Base-by-base conservation (phyloP, 2,113 vertebrate genomes). In the Hemichromis elongatus region DNA sequence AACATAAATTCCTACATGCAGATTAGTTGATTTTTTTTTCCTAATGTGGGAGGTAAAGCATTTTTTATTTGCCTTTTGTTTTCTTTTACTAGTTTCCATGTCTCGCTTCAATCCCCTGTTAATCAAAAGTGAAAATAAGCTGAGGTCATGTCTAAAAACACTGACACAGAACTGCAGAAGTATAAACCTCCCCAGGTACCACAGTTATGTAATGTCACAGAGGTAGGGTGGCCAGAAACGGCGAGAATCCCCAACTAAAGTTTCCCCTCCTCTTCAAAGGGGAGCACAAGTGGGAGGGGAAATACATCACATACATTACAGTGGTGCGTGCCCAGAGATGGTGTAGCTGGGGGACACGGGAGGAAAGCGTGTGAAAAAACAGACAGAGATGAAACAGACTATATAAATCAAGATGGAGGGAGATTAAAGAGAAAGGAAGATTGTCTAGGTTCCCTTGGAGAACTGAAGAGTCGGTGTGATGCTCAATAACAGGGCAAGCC, bases 381-480 rank as follows among this genome's bases (percentile, higher is more conserved):
- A 37, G 80, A 88, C 77, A 75, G 81, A 92, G 92, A 95, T 92
- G 92, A 92, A 92, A 88, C 82, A 50, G 88, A 92, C 91, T 94
- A 16, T 75, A 90, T 92, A 89, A 94, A 89, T 90, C 89, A 89
- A 89, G 90, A 93, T 86, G 84, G 90, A 89, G 75, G 81, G 83
- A 87, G 91, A 90, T 90, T 90, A 93, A 89, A 93, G 89, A 86
- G 90, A 79, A 83, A 84, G 83, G 54, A 77, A 80, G 81, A 87
- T 84, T 89, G 91, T 80, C 91, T 93, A 75, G 87, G 92, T 89
- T 92, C 52, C 82, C 89, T 50, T 83, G 57, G 80, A 70, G 57
- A 80, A 57, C 56, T 75, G 75, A 83, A 54, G 80, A 79, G 80
- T 35, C 55, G 63, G 86, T 82, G 77, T 80, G 83, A 87, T 87